phyloP scores from a whole-genome alignment of 1,140 invertebrate species.

The Aricia agestis region DNA sequence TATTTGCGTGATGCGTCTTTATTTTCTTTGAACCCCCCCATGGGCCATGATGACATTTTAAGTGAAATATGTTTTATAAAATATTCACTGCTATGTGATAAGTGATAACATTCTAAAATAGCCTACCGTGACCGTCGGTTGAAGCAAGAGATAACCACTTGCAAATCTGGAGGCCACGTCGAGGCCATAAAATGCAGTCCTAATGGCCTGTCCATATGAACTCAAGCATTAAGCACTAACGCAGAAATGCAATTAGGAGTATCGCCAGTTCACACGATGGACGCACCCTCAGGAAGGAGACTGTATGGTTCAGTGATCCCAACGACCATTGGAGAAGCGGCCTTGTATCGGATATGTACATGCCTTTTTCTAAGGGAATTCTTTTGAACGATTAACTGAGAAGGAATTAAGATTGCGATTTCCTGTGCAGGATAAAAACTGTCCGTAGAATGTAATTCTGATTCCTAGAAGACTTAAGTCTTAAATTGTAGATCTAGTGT shows the following conservation, averaged over 20 bases:
- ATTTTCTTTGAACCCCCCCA: no score
- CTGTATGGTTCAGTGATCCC: constrained; percentile 60
- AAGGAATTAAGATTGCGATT: not conserved
- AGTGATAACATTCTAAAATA: not conserved
- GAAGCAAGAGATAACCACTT: not conserved
- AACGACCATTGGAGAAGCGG: constrained; percentile 44
- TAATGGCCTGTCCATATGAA: constrained; percentile 13
- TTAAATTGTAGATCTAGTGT: not conserved
- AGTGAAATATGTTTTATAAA: not conserved
- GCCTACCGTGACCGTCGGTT: not conserved
- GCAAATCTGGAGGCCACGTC: not conserved
- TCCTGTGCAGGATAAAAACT: not conserved
- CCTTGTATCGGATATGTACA: no score
- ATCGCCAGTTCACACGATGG: constrained; percentile 51
- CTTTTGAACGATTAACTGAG: no score
- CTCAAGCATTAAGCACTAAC: constrained; percentile 23
- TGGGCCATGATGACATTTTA: no score
- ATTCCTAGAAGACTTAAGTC: not conserved
- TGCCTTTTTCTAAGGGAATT: no score
- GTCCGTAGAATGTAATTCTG: not conserved
- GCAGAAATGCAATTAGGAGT: constrained; percentile 42
- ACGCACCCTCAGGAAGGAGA: constrained; percentile 57
- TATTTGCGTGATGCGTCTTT: no score
- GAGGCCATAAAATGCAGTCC: not conserved
- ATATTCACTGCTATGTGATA: no score